Conservation (phyloP, 2,888 invertebrate genomes). For the Junonia oenone region DNA sequence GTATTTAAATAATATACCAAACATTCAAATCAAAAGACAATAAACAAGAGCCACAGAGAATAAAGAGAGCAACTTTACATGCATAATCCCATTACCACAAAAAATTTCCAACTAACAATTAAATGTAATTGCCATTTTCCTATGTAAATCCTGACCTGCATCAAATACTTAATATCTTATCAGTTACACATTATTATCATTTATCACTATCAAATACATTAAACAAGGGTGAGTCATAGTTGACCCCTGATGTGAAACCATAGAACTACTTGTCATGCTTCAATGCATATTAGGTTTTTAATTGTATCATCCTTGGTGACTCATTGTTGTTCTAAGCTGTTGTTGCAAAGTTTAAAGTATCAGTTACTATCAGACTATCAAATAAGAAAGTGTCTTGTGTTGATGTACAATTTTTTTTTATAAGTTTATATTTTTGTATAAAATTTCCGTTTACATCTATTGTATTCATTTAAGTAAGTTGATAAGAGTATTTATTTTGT, state of each 20-base stretch:
- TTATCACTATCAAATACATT: neutral
- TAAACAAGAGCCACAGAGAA: too few relatives aligned
- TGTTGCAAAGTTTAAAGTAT: neutral
- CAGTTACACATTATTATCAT: neutral
- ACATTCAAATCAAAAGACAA: too few relatives aligned
- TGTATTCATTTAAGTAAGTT: too few relatives aligned
- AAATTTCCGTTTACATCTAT: too few relatives aligned
- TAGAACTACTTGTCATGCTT: constrained; percentile 16
- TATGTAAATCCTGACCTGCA: too few relatives aligned
- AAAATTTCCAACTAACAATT: too few relatives aligned
- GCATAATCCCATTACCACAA: too few relatives aligned
- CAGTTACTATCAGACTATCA: neutral
- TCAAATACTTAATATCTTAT: neutral
- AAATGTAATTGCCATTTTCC: neutral
- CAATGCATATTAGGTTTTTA: constrained; percentile 11
- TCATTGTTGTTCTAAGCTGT: neutral
- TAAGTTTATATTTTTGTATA: too few relatives aligned
- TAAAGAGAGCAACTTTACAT: too few relatives aligned
- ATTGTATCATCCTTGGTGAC: constrained; percentile 16
- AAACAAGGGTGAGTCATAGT: constrained; percentile 22
- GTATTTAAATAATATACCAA: too few relatives aligned
- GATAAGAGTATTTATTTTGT: too few relatives aligned
- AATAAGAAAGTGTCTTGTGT: neutral
- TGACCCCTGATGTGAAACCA: constrained; percentile 21
- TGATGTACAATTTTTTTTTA: too few relatives aligned